Evolutionary conservation across 2,113 vertebrate genomes (phyloP).

Genomic region (Prunella himalayana): DNA sequence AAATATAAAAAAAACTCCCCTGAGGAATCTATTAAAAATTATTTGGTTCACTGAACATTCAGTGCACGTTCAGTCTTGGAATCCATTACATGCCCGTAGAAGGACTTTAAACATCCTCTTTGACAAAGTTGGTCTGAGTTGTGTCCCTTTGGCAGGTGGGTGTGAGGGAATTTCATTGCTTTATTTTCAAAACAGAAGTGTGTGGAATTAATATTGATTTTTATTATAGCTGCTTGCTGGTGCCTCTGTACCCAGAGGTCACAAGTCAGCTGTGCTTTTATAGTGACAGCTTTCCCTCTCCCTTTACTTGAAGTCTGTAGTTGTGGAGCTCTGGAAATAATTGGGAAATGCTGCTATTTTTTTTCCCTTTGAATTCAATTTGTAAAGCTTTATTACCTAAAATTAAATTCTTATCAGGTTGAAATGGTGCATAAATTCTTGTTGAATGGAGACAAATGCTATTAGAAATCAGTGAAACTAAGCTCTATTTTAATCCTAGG

Average conservation of each 20-base stretch:
- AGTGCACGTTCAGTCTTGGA: constrained; percentile 22
- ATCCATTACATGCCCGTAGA: constrained; percentile 39
- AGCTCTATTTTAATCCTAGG: constrained; percentile 42
- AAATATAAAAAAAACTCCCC: constrained; percentile 44
- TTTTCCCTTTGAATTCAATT: constrained; percentile 13
- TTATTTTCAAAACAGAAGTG: constrained; percentile 52
- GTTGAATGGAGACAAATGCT: constrained; percentile 43
- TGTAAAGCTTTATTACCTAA: constrained; percentile 61
- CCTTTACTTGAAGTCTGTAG: background rate
- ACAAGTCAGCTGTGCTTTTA: background rate
- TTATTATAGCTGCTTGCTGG: constrained; percentile 36
- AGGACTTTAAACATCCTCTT: constrained; percentile 35
- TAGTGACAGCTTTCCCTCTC: background rate
- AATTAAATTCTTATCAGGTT: constrained; percentile 55
- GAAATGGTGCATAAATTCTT: constrained; percentile 50
- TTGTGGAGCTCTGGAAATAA: constrained; percentile 1
- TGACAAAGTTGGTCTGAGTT: background rate
- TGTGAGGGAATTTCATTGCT: constrained; percentile 21
- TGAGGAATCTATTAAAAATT: constrained; percentile 67
- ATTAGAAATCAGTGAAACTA: constrained; percentile 34
- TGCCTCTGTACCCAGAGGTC: background rate
- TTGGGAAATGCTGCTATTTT: background rate
- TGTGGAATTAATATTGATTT: constrained; percentile 58
- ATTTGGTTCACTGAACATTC: constrained; percentile 64
- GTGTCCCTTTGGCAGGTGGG: constrained; percentile 27